phyloP scores from a whole-genome alignment of 2,888 invertebrate genomes.

The Gibbula magus region DNA sequence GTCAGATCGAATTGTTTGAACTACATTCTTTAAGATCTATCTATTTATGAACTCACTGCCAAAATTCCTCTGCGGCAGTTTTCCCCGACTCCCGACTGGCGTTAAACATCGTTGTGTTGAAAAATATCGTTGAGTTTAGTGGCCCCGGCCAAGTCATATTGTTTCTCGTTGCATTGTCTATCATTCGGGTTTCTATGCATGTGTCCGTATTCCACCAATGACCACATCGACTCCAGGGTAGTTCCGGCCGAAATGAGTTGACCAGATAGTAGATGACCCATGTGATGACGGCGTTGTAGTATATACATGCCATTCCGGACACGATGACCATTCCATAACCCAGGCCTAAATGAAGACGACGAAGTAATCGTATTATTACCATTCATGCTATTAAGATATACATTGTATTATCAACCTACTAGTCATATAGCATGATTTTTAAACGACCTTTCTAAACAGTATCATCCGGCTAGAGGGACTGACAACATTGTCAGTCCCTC shows the following conservation, averaged over 20 bases:
- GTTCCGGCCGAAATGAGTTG: constrained; percentile 49
- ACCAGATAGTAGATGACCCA: constrained; percentile 61
- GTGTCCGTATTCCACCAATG: constrained; percentile 55
- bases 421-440: neutral
- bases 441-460: no score
- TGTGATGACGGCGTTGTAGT: constrained; percentile 58
- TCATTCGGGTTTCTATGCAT: constrained; percentile 39
- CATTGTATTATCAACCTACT: neutral
- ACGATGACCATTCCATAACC: constrained; percentile 62
- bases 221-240: constrained; percentile 55
- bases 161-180: neutral
- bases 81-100: neutral
- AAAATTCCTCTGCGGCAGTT: constrained; percentile 58
- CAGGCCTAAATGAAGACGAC: constrained; percentile 45
- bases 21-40: no score
- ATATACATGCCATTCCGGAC: constrained; percentile 57
- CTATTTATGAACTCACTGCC: constrained; percentile 50
- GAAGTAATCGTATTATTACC: neutral
- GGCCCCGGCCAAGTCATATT: no score
- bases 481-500: no score
- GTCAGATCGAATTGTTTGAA: no score
- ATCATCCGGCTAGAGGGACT: no score
- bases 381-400: neutral
- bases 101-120: neutral
- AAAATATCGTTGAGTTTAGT: no score